Base-by-base conservation (phyloP, 2,888 invertebrate species). In the Ophraella communa region DNA sequence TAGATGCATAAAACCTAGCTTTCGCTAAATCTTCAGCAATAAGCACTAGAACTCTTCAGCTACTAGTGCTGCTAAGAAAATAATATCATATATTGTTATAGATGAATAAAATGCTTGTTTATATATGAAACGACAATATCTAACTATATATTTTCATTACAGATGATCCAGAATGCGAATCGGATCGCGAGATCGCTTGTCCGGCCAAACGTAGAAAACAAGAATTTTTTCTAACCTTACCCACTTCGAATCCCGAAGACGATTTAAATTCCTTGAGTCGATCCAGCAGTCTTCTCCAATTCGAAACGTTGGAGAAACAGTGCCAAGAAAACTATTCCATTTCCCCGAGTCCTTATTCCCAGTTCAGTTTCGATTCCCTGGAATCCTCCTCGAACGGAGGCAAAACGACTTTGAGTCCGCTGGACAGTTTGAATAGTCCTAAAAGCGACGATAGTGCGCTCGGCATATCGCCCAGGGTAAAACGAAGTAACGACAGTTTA, bases 231-330 rank as follows among this genome's bases (percentile, higher is more conserved):
- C 67, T 79, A 11, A 65, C 68, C 27, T 73, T 76, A 70, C 71
- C 78, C 33, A 39, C n/a, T 7, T 14, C 17, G 2, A 62, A 35
- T 47, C 42, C 51, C 67, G 80, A 81, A 65, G 82, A 80, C 35
- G 83, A 83, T 24, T 84, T 83, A 71, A 85, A 87, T 59, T 90
- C 90, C 52, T 84, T 91, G 11, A 91, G 91, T 74, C 88, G 93
- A 70, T 92, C 92, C 66, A 92, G 92, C 70, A 93, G 93, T 73
- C 84, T 94, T 68, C 86, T 94, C 67, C 93, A 93, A 82, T 94
- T 94, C 81, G 94, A 94, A 83, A 92, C 91, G 3, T 84, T 94
- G 65, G 94, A 94, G 79, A 87, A 88, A 47, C 89, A 89, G 73
- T 85, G 89, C 75, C 87, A 87, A 74, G 83, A 81, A 52, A 79